Base-by-base conservation (phyloP, 2,113 vertebrate genomes). In the Riparia riparia region DNA sequence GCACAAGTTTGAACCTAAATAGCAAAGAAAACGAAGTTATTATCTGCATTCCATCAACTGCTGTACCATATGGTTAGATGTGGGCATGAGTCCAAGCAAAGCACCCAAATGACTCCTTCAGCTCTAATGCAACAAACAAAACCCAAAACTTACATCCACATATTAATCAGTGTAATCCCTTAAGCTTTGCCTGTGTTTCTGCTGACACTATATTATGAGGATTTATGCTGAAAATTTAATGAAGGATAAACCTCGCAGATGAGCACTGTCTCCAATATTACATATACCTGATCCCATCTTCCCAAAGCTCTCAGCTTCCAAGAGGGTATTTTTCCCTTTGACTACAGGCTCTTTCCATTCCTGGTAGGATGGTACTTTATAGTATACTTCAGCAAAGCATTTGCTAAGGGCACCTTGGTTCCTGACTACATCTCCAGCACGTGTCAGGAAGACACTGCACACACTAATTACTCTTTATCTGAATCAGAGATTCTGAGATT, bases 41-140 rank as follows among this genome's bases (percentile, higher is more conserved):
- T 97, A 96, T 96, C 95, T 96, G 83, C 95, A 95, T 97, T 97
- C 93, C 94, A 96, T 95, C 78, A 2, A 17, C 87, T 71, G 70
- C 81, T 91, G 66, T 66, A 83, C 82, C 82, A 53, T 90, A 84
- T 79, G 93, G 73, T 96, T 96, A 96, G 66, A 82, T 3, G 1
- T 39, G 80, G 95, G 96, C 95, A 92, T 0, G 2, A 89, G 65
- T 82, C 93, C 94, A 96, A 95, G 66, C 49, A 63, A 93, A 94
- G 94, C 91, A 92, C 69, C 71, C 54, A 70, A 95, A 87, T 0
- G 32, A 70, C 53, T 96, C 88, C 88, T 92, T 90, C 83, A 83
- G 69, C 78, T 85, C 89, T 92, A 77, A 66, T 24, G 81, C 81
- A 96, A 89, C 86, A 93, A 95, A 77, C 45, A 90, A 86, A 94